Base-by-base conservation (phyloP, 2,113 vertebrate genomes). In the Python bivittatus region DNA sequence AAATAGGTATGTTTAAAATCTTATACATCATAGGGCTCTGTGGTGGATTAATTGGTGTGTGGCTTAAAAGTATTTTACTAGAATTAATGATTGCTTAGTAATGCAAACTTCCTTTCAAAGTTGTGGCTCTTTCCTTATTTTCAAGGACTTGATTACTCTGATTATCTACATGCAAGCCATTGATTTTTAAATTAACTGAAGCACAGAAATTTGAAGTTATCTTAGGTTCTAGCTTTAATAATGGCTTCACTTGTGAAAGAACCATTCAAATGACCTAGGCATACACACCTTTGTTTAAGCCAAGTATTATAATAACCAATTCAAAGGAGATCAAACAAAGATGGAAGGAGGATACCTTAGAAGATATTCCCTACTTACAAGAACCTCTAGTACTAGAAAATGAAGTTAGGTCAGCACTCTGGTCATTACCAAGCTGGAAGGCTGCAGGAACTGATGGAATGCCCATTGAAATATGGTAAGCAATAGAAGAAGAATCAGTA, bases 141-240 rank as follows among this genome's bases (percentile, higher is more conserved):
- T 94, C 86, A 94, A 91, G 53, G 72, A 68, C 29, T 0, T 83
- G 60, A 6, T 38, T 61, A 11, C 4, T 27, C 22, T 27, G 27
- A 58, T 57, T 84, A 48, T 52, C 79, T 54, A 27, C 0, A 29
- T 88, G 61, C 79, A 25, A 93, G 72, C 44, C 9, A 88, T 56
- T 1, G 25, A 25, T 57, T 87, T 92, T 92, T 79, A 94, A 91
- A 91, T 27, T 2, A 61, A n/a, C 29, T 94, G 8, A 88, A 84
- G n/a, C 7, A 86, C 11, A 48, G 53, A 53, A 93, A 79, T 2
- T 84, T 15, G 2, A 38, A 48, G n/a, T 6, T 72, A 25, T 6
- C 52, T 56, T 88, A 38, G 38, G 58, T 53, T 27, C 17, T 20
- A 44, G 29, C 54, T 90, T 60, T 61, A 2, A 84, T 52, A 91